These are phyloP conservation scores for Orthonevra nobilis DNA, from an alignment of 2,888 invertebrate genomes.

Conservation along the genomic window DNA sequence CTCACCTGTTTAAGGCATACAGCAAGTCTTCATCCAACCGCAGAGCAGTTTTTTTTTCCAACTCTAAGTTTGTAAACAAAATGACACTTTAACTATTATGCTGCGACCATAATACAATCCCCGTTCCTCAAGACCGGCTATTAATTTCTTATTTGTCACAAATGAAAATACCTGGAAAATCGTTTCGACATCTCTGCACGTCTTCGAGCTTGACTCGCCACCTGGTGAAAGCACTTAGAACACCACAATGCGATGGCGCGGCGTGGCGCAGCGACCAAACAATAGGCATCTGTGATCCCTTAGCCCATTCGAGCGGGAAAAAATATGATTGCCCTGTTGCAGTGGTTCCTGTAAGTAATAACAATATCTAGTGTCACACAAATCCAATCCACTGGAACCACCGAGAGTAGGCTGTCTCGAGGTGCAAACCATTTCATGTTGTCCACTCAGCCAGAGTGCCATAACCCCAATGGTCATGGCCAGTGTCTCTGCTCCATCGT, in stretches of 20 bases:
- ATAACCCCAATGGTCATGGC: conserved; percentile 60
- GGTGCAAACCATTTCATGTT: conserved; percentile 41
- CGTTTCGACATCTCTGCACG: conserved; percentile 35
- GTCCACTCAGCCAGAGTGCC: conserved; percentile 43
- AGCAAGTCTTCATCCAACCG: not conserved
- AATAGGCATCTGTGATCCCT: conserved; percentile 47
- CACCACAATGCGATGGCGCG: too few relatives aligned
- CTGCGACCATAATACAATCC: conserved; percentile 47
- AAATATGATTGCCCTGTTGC: conserved; percentile 40
- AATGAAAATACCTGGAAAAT: conserved; percentile 67
- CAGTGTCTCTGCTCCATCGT: conserved; percentile 13
- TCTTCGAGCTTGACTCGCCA: conserved; percentile 8
- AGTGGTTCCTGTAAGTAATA: conserved; percentile 48
- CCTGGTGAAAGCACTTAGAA: conserved; percentile 54
- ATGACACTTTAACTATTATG: conserved; percentile 58
- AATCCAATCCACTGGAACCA: conserved; percentile 57
- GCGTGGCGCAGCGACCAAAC: conserved; percentile 10
- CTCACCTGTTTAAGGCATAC: conserved; percentile 1
- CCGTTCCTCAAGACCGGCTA: conserved; percentile 38
- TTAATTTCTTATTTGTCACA: conserved; percentile 70
- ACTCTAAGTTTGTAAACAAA: conserved; percentile 53
- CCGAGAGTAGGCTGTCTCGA: conserved; percentile 23
- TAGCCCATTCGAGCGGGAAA: conserved; percentile 52
- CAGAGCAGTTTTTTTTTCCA: conserved; percentile 38
- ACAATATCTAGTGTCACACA: conserved; percentile 64